Evolutionary conservation across 2,888 invertebrate species (phyloP).

Genomic region (Lasioglossum zephyrum): DNA sequence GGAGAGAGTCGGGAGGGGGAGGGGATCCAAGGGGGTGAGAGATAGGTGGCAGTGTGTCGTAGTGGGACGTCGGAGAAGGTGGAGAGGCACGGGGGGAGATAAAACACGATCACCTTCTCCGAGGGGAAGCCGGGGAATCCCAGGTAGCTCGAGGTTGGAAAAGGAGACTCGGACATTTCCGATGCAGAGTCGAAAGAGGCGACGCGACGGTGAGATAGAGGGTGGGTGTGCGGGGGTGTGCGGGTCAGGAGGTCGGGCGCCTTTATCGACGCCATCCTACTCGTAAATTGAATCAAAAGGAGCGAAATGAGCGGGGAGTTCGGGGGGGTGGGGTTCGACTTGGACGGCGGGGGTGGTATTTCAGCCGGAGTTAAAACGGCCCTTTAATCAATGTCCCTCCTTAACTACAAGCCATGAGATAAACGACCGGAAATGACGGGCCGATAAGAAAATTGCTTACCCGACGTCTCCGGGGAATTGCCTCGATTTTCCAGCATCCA

Average conservation of each 20-base stretch:
- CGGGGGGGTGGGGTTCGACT: constrained; percentile 10
- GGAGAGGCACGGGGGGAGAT: constrained; percentile 29
- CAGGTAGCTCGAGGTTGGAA: constrained; percentile 49
- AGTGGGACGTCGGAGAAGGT: neutral
- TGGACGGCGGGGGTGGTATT: constrained; percentile 64
- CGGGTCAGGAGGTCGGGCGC: constrained; percentile 60
- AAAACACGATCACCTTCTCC: constrained; percentile 56
- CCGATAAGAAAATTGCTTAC: constrained; percentile 83
- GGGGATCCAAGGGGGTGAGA: neutral
- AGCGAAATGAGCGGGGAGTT: constrained; percentile 75
- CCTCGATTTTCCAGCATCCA: constrained; percentile 71
- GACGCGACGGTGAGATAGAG: constrained; percentile 21
- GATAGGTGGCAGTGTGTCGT: constrained; percentile 6
- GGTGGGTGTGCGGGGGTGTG: constrained; percentile 37
- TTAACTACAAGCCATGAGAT: constrained; percentile 81
- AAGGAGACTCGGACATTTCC: constrained; percentile 57
- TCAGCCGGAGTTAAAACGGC: constrained; percentile 79
- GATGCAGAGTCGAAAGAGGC: constrained; percentile 47
- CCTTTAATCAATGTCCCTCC: constrained; percentile 81
- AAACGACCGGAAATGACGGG: constrained; percentile 83
- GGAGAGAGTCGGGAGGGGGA: neutral
- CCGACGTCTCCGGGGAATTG: constrained; percentile 74
- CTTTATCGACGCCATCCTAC: constrained; percentile 76
- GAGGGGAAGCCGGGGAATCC: constrained; percentile 23
- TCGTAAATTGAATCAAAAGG: constrained; percentile 83